Base-by-base conservation (phyloP, 2,113 vertebrate genomes). In the Trematomus loennbergii region DNA sequence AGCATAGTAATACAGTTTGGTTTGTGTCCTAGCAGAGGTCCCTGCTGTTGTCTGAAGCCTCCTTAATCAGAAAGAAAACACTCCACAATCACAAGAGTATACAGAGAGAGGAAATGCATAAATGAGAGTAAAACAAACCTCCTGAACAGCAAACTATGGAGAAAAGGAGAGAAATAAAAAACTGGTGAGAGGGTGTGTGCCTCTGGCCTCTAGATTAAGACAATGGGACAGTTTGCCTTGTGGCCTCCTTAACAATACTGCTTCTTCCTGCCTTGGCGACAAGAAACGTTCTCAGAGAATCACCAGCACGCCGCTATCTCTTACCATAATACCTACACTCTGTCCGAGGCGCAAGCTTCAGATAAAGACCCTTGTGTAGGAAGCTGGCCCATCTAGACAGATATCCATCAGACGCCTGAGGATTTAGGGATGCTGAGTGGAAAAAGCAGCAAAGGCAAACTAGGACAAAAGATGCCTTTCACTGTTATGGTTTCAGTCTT, bases 131-230 rank as follows among this genome's bases (percentile, higher is more conserved):
- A 64, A 72, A 59, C 40, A n/a, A 59, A 72, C 71, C 65, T 72
- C 36, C 17, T 61, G 18, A 78, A 7, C 16, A 46, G 43, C 63
- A 40, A 25, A 60, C 17, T 9, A 40, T 40, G 63, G 22, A 12
- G 25, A 25, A 60, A 63, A 10, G 6, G 40, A 70, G n/a, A 49
- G 48, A 20, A 46, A 40, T 36, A n/a, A 10, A 36, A 12, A 22
- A 53, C n/a, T 9, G 61, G 8, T 50, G 46, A 25, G 49, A 53
- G 46, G 33, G 36, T 68, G 57, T 79, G n/a, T n/a, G n/a, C n/a
- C n/a, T n/a, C n/a, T n/a, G n/a, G 48, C 17, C 49, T 71, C 33
- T 4, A 57, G 72, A 75, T 84, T 75, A 55, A 49, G n/a, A 66
- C 53, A 71, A 22, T 64, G n/a, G 57, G 59, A 58, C 68, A 61